phyloP scores from a whole-genome alignment of 2,797 vertebrate species.

The Paedocypris micromegethes region DNA sequence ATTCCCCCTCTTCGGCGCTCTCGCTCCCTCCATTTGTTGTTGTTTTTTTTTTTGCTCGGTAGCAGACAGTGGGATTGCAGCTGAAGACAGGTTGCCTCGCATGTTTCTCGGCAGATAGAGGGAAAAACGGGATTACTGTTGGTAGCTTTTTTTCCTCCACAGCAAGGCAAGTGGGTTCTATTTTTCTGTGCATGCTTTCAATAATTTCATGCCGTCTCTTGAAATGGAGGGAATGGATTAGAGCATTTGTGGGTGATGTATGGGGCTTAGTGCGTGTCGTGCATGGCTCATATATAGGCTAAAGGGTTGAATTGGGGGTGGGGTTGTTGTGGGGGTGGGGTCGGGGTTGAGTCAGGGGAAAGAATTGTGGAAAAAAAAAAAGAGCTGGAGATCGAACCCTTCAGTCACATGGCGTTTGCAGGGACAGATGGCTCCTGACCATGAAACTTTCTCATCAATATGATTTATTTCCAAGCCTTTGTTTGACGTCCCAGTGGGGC shows the following conservation, averaged over 20 bases:
- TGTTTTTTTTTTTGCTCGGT: constrained; percentile 28
- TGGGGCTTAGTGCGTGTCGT: constrained; percentile 24
- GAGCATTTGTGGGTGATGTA: constrained; percentile 29
- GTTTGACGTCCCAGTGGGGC: constrained; percentile 57
- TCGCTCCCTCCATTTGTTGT: constrained; percentile 31
- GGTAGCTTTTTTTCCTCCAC: constrained; percentile 55
- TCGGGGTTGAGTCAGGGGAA: constrained; percentile 40
- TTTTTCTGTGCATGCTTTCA: constrained; percentile 46
- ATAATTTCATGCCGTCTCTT: constrained; percentile 7
- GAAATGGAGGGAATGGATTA: constrained; percentile 20
- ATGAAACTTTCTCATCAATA: constrained; percentile 38
- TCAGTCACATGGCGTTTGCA: constrained; percentile 59
- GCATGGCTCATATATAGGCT: constrained; percentile 65
- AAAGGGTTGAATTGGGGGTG: constrained; percentile 59
- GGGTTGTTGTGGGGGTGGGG: constrained; percentile 56
- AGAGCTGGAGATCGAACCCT: constrained; percentile 44
- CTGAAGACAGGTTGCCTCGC: constrained; percentile 61
- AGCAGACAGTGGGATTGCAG: constrained; percentile 61
- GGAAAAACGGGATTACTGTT: constrained; percentile 70
- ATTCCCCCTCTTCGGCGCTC: constrained; percentile 30
- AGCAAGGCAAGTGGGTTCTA: constrained; percentile 77
- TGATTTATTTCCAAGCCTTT: constrained; percentile 69
- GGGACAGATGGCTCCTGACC: constrained; percentile 74
- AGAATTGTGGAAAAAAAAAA: constrained; percentile 42
- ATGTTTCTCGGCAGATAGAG: constrained; percentile 56